Evolutionary conservation across 2,888 invertebrate species (phyloP), one percentile per base, ranked within the genome.

Genomic region (Bruchidius siliquastri): DNA sequence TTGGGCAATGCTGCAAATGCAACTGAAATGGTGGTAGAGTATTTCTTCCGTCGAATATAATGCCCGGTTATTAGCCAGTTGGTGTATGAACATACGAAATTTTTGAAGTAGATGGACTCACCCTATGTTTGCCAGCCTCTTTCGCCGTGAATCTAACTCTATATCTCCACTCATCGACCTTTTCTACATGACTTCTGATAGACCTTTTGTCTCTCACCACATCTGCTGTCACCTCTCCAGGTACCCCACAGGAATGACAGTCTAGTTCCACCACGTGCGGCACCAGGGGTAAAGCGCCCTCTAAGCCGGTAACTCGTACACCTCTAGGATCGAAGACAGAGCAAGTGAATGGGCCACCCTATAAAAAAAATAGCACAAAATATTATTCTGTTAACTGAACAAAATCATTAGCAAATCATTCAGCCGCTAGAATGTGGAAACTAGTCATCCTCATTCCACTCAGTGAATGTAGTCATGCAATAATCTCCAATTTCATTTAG

Each of bases 331-430:
- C 97, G 83, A 96, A 98, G 0, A 98, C 97, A 81, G 96, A 94
- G 84, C 99, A 97, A 0, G 95, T 95, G 86, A 98, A 99, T 0
- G 99, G 99, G 21, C 97, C 97, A 74, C 98, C 98, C 89, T 94
- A 88, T 22, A 81, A 79, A 77, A 72, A 49, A 75, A 68, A 72
- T 73, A 49, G 71, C 67, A 18, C 22, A 30, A 21, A 66, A 74
- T 66, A 49, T n/a, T n/a, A n/a, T n/a, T n/a, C n/a, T n/a, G n/a
- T n/a, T n/a, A n/a, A n/a, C n/a, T n/a, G n/a, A n/a, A n/a, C n/a
- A n/a, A n/a, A n/a, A n/a, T n/a, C n/a, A n/a, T n/a, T n/a, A n/a
- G n/a, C n/a, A n/a, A n/a, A n/a, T n/a, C n/a, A n/a, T n/a, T n/a
- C n/a, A n/a, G n/a, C n/a, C n/a, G n/a, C n/a, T n/a, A n/a, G n/a